Percentiles rank a stretch among this genome's conserved stretches.
Conservation (phyloP, 1,140 invertebrate genomes). For the Andrena cerasifolii region DNA sequence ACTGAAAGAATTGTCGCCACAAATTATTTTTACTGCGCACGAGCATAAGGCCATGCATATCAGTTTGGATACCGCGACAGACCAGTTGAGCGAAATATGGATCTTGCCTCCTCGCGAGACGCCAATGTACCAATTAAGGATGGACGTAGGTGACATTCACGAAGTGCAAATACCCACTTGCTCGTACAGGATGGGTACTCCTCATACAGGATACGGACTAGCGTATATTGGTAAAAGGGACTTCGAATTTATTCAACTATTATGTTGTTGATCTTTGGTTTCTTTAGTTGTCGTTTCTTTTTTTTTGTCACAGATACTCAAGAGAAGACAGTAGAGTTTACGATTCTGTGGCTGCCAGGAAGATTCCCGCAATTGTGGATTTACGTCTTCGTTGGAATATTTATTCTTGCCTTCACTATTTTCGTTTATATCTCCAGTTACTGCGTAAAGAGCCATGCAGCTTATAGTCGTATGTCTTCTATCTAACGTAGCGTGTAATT, state of each 20-base stretch:
- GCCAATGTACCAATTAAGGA: constrained; percentile 79
- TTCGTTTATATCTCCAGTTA: constrained; percentile 66
- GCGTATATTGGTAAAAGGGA: constrained; percentile 90
- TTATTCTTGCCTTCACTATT: constrained; percentile 66
- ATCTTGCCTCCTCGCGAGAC: constrained; percentile 80
- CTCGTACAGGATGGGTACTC: constrained; percentile 96
- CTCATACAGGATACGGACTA: constrained; percentile 92
- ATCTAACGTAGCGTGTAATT: constrained; percentile 27
- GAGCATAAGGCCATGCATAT: constrained; percentile 88
- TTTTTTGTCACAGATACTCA: constrained; percentile 77
- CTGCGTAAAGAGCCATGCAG: constrained; percentile 64
- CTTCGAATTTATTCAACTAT: neutral
- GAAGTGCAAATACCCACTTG: constrained; percentile 96
- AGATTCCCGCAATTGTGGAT: constrained; percentile 76
- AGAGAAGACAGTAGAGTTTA: constrained; percentile 79
- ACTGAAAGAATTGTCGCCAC: constrained; percentile 86
- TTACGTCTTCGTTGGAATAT: constrained; percentile 72
- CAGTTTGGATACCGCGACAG: constrained; percentile 79
- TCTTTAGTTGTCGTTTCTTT: constrained; percentile 31
- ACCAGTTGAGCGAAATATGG: constrained; percentile 80
- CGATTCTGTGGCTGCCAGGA: constrained; percentile 80
- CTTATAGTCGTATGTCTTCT: constrained; percentile 70
- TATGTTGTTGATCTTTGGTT: too few relatives aligned
- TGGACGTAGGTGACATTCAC: constrained; percentile 84
- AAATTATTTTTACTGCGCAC: constrained; percentile 93